Conservation (phyloP, 2,888 invertebrate species). For the Athripsodes cinereus region DNA sequence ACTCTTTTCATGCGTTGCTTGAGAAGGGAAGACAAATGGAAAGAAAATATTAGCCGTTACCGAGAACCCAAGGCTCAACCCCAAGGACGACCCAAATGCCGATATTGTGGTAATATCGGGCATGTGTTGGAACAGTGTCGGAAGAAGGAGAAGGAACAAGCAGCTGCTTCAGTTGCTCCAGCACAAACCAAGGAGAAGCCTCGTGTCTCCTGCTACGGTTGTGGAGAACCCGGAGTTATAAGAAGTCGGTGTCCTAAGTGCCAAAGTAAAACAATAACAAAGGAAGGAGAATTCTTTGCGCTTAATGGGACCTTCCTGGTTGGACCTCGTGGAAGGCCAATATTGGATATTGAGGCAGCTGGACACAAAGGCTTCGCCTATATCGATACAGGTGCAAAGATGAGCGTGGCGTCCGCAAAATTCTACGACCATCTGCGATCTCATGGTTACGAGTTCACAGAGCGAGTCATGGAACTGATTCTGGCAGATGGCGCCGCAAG, state of each 20-base stretch:
- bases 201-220: slow-evolving; percentile 2
- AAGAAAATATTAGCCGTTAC: background rate
- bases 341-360: background rate
- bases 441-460: background rate
- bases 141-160: background rate
- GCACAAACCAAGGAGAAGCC: background rate
- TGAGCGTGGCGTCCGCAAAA: background rate
- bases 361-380: background rate
- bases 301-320: background rate
- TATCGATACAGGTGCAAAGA: background rate
- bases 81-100: background rate
- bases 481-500: background rate
- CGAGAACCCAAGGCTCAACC: slow-evolving; percentile 3
- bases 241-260: slow-evolving; percentile 6
- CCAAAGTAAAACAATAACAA: background rate
- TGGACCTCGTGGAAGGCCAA: background rate
- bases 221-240: slow-evolving; percentile 3
- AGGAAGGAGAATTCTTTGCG: background rate
- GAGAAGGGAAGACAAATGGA: slow-evolving; percentile 6
- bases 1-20: background rate
- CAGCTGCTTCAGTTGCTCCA: background rate
- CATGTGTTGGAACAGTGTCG: slow-evolving; percentile 6
- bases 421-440: background rate
- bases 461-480: background rate
- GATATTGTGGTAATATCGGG: background rate